A percentile compares a stretch with the other conserved stretches of the same genome.
Conservation (phyloP, 92 coral and sea anemone genomes). For the Parazoanthus swiftii region DNA sequence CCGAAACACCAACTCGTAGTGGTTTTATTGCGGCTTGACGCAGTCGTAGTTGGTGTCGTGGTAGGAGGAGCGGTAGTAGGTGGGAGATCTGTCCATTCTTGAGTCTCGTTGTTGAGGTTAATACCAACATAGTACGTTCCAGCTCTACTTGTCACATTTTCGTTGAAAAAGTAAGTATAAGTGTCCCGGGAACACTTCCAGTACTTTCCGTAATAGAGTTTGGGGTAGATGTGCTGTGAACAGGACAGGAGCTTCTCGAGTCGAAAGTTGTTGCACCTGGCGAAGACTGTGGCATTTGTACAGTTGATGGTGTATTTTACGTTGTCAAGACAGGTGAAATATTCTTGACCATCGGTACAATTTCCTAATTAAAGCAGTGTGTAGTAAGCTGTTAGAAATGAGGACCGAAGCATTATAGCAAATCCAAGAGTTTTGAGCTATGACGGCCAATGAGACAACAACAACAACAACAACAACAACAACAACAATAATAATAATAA, state of each 20-base stretch:
- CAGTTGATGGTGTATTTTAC: not conserved
- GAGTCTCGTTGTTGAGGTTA: constrained; percentile 22
- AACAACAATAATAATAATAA: too few relatives aligned
- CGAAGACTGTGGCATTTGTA: constrained; percentile 2
- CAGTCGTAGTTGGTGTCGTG: not conserved
- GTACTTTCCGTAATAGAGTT: constrained; percentile 16
- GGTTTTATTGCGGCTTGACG: too few relatives aligned
- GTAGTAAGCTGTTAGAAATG: not conserved
- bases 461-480: too few relatives aligned
- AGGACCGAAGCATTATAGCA: too few relatives aligned
- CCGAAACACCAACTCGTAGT: too few relatives aligned
- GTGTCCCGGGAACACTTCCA: constrained; percentile 33
- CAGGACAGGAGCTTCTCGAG: not conserved
- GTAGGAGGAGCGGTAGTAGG: constrained; percentile 11
- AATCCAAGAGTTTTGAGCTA: too few relatives aligned
- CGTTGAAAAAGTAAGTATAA: constrained; percentile 23
- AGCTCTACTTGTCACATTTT: constrained; percentile 21
- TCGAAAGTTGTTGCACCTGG: not conserved
- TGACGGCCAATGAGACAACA: too few relatives aligned
- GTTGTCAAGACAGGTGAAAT: constrained; percentile 11
- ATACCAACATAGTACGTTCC: constrained; percentile 23
- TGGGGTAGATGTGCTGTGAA: not conserved
- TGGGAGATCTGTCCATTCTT: constrained; percentile 27
- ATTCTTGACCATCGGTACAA: not conserved
- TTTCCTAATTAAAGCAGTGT: not conserved